Percentiles rank a stretch among this genome's conserved stretches.
Evolutionary conservation across 1,140 invertebrate genomes (phyloP).

Genomic region (Papilio polyxenes): DNA sequence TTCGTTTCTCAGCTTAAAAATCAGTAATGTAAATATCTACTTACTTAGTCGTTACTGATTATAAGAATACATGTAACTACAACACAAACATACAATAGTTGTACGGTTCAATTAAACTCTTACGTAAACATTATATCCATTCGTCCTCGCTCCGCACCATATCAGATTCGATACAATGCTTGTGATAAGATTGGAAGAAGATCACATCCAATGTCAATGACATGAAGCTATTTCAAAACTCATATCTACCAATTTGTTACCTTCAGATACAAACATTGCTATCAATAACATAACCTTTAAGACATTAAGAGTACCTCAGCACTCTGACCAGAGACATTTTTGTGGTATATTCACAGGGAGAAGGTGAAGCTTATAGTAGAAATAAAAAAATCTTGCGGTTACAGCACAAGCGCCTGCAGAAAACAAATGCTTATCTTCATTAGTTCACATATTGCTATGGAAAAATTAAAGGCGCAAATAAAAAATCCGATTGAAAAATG

Average conservation of each 20-base stretch:
- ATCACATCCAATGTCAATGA: slow-evolving; percentile 4
- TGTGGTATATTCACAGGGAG: too few relatives aligned
- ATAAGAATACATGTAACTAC: not conserved
- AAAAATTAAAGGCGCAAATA: not conserved
- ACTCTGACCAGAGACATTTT: too few relatives aligned
- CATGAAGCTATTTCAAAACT: not conserved
- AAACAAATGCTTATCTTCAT: not conserved
- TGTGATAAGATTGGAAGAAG: not conserved
- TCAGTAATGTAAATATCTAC: too few relatives aligned
- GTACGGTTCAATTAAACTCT: not conserved
- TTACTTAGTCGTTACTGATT: too few relatives aligned
- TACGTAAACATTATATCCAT: not conserved
- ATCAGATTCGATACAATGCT: slow-evolving; percentile 11
- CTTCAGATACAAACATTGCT: not conserved
- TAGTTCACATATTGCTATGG: not conserved
- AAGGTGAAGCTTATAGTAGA: not conserved
- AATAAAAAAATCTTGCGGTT: not conserved
- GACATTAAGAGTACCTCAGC: too few relatives aligned
- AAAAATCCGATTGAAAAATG: not conserved
- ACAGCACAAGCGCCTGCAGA: not conserved
- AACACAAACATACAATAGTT: not conserved
- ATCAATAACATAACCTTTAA: not conserved
- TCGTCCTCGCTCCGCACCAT: not conserved
- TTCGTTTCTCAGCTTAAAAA: not conserved
- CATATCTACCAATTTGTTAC: not conserved